phyloP scores from a whole-genome alignment of 2,113 vertebrate species.

The Gadus chalcogrammus region DNA sequence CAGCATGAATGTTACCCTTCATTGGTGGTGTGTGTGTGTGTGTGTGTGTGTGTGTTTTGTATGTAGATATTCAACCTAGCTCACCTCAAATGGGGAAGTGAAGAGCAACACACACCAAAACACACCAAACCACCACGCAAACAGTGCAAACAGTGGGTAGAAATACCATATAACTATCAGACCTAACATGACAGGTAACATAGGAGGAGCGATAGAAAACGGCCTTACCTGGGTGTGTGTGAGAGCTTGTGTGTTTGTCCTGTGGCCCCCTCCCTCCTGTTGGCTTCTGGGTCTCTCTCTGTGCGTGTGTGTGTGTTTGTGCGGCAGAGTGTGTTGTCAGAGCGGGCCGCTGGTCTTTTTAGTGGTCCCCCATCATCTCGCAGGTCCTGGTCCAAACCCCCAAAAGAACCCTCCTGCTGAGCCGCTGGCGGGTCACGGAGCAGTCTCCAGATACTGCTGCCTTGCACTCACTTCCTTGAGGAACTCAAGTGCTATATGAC shows the following conservation, averaged over 20 bases:
- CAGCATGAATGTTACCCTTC: constrained; percentile 40
- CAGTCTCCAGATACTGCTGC: constrained; percentile 70
- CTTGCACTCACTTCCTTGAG: constrained; percentile 81
- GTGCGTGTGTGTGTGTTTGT: constrained; percentile 24
- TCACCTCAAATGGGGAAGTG: too few relatives aligned
- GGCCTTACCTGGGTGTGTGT: constrained; percentile 61
- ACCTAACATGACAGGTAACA: background rate
- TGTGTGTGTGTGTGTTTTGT: constrained; percentile 43
- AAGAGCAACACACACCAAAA: constrained; percentile 3
- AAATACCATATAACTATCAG: too few relatives aligned
- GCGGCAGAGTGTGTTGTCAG: constrained; percentile 49
- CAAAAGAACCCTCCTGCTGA: constrained; percentile 36
- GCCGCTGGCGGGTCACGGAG: constrained; percentile 32
- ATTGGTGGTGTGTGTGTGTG: constrained; percentile 20
- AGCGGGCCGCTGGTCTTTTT: constrained; percentile 30
- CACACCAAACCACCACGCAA: background rate
- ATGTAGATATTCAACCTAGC: background rate
- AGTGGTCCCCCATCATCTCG: constrained; percentile 42
- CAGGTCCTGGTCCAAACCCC: background rate
- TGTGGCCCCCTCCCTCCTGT: constrained; percentile 57
- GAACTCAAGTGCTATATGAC: constrained; percentile 79
- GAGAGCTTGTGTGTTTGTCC: background rate
- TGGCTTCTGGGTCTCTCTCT: constrained; percentile 47
- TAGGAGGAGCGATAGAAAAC: constrained; percentile 27
- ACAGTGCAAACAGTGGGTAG: too few relatives aligned